Percentiles rank a stretch among this genome's conserved stretches.
phyloP scores from a whole-genome alignment of 2,113 vertebrate species.

The Etia nguti region DNA sequence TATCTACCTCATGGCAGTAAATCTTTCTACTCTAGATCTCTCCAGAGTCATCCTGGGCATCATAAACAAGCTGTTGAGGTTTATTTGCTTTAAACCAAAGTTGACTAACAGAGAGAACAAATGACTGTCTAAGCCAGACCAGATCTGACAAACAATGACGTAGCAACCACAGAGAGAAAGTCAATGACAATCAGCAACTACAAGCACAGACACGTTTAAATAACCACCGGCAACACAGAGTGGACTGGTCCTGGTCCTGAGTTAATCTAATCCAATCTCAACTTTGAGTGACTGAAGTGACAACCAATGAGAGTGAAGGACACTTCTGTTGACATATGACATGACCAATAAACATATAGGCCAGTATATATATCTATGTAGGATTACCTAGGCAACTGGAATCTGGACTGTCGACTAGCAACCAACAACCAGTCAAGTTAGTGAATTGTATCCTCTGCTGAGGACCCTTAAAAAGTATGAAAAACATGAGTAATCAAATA shows the following conservation, averaged over 20 bases:
- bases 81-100: not conserved
- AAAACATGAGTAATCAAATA: not conserved
- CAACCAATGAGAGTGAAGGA: not conserved
- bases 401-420: not conserved
- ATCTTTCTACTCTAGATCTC: not conserved
- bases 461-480: not conserved
- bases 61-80: not conserved
- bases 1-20: not conserved
- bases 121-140: not conserved
- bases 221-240: not conserved
- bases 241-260: rapidly evolving
- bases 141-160: not conserved
- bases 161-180: not conserved
- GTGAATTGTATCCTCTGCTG: not conserved
- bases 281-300: not conserved
- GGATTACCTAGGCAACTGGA: not conserved
- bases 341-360: not conserved
- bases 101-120: not conserved
- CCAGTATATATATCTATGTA: not conserved
- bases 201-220: not conserved
- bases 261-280: rapidly evolving
- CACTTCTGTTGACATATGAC: not conserved
- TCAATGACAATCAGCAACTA: not conserved
- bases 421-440: not conserved
- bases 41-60: not conserved